Percentiles rank a stretch among this genome's conserved stretches.
Evolutionary conservation across 2,113 vertebrate genomes (phyloP).

Genomic region (Notothenia rossii): DNA sequence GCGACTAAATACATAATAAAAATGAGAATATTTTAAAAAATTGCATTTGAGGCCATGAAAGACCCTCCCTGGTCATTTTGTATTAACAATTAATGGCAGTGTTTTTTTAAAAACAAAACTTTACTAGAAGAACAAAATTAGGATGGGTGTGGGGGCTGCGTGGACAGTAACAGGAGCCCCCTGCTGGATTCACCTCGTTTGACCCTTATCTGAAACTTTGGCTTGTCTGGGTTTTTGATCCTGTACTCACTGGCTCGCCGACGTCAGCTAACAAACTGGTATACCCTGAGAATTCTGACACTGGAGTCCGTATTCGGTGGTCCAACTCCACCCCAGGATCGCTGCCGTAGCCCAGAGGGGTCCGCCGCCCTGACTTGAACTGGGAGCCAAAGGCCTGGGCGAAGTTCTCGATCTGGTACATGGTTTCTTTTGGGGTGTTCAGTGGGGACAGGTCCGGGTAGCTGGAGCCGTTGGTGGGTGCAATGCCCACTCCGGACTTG

Average conservation of each 20-base stretch:
- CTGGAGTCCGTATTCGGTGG: slow-evolving; percentile 97
- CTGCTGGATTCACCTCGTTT: slow-evolving; percentile 83
- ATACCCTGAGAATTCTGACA: slow-evolving; percentile 99
- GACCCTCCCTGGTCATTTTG: slow-evolving; percentile 96
- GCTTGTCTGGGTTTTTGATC: slow-evolving; percentile 98
- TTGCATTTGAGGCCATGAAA: slow-evolving; percentile 99
- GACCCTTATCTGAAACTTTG: slow-evolving; percentile 99
- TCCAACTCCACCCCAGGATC: slow-evolving; percentile 92
- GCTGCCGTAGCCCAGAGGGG: slow-evolving; percentile 93
- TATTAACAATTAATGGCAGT: slow-evolving; percentile 99
- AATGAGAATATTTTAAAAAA: slow-evolving; percentile 80
- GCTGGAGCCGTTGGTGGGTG: slow-evolving; percentile 83
- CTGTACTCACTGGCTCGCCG: slow-evolving; percentile 96
- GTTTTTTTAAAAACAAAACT: slow-evolving; percentile 84
- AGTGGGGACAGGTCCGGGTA: slow-evolving; percentile 94
- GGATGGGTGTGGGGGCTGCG: slow-evolving; percentile 63
- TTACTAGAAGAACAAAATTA: slow-evolving; percentile 89
- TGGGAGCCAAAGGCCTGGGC: slow-evolving; percentile 99
- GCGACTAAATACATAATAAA: slow-evolving; percentile 90
- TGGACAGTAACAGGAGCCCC: slow-evolving; percentile 77
- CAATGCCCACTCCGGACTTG: slow-evolving; percentile 78
- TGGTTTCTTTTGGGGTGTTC: slow-evolving; percentile 94
- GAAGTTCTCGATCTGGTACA: slow-evolving; percentile 99
- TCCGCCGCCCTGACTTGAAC: slow-evolving; percentile 97
- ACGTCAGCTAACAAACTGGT: slow-evolving; percentile 99